phyloP scores from a whole-genome alignment of 2,797 vertebrate species.

The Vespertilio murinus region DNA sequence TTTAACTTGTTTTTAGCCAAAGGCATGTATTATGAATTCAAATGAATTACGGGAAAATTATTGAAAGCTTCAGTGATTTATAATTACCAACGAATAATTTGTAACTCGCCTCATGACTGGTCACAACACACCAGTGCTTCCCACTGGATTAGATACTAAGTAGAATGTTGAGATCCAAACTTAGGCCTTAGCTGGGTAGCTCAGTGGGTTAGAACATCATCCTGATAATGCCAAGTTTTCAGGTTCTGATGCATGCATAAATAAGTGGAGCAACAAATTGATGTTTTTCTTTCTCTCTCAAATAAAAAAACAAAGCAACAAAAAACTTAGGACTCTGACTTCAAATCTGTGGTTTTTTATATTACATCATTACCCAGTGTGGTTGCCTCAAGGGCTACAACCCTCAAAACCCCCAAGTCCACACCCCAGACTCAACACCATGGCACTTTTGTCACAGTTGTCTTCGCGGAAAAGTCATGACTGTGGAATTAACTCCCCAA shows the following conservation, averaged over 20 bases:
- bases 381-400: neutral
- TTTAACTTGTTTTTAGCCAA: conserved; percentile 58
- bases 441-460: neutral
- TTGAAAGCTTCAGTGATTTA: conserved; percentile 55
- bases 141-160: neutral
- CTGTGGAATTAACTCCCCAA: neutral
- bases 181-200: neutral
- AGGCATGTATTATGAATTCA: neutral
- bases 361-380: neutral
- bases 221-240: neutral
- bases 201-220: neutral
- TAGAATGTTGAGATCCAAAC: conserved; percentile 16
- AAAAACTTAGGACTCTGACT: neutral
- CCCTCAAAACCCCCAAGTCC: neutral
- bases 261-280: neutral
- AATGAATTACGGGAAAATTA: conserved; percentile 38
- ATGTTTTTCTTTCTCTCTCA: neutral
- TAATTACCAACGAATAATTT: conserved; percentile 70
- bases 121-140: conserved; percentile 17
- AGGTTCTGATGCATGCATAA: neutral
- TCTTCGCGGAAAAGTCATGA: neutral
- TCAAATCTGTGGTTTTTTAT: neutral
- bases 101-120: conserved; percentile 46
- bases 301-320: neutral
- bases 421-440: neutral